Base-by-base conservation (phyloP, 2,113 vertebrate genomes). In the Thinocorus orbignyianus region DNA sequence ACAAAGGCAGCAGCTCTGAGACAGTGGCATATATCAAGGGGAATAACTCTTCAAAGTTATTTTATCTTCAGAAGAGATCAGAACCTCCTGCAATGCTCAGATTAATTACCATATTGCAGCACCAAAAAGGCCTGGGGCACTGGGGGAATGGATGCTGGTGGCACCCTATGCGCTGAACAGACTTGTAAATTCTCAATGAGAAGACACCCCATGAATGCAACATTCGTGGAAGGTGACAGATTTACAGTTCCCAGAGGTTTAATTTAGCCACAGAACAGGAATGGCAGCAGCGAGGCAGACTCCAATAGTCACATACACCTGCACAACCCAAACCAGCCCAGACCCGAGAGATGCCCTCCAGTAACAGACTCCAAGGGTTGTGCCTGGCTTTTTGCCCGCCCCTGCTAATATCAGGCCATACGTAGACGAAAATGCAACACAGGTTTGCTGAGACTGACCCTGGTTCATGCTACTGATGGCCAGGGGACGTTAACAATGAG, bases 231-330 rank as follows among this genome's bases (percentile, higher is more conserved):
- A 83, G 52, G 52, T 76, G 90, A 97, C 72, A 91, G 88, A 91
- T 95, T 96, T 90, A 96, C 42, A 76, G 83, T n/a, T 81, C 81
- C 44, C 31, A 79, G 57, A 93, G 64, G 70, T 33, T 90, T 86
- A 55, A 44, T 13, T 95, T 39, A 83, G 51, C 66, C 77, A 48
- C 11, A 39, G 60, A 77, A 81, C 35, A 92, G 64, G 58, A 87
- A 76, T 0, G 4, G 68, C 49, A 95, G 52, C 68, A 92, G 60
- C 2, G 2, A 69, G 66, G 51, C 79, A 62, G 39, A 55, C 22
- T 92, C 61, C 61, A 57, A 41, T 60, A 90, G 66, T 57, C 85
- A 79, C 24, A 49, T 51, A 62, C 0, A 0, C 55, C 44, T 71
- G 61, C 70, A 42, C 79, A 73, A 26, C 68, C 54, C 42, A 7